Base-by-base conservation (phyloP, 1,140 invertebrate genomes). In the Lysiphlebus fabarum region DNA sequence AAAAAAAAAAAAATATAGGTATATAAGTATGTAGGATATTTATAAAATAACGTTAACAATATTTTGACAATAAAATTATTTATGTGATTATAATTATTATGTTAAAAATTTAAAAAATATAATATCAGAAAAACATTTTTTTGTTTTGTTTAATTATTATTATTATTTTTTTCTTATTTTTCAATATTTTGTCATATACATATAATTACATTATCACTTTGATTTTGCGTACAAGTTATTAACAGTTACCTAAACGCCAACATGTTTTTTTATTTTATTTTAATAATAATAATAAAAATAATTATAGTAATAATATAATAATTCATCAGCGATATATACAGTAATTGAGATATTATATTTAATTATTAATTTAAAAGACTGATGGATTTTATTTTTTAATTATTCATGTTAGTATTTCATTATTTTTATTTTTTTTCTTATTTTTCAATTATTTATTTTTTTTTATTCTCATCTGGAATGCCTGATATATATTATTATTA, bases 311-410 rank as follows among this genome's bases (percentile, higher is more conserved):
- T 26, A 26, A 26, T 26, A 26, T 68, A 59, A 65, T 70, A 68
- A 74, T 67, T 67, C 62, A 67, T 73, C 71, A 75, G 59, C 67
- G 67, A 61, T 77, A 76, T 76, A 74, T 76, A 75, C 73, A 77
- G 70, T 72, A 70, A 69, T 71, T 64, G 61, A 54, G 67, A 62
- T 70, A 67, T 67, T 68, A 71, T 64, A 65, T 58, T 11, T 41
- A 17, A 14, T 41, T 43, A 43, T 17, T 45, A n/a, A 33, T 14
- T 7, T 17, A 53, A 17, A 41, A 41, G 40, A 9, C 5, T 49
- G 26, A 49, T 49, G 47, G 34, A 26, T 51, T 38, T n/a, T 37
- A n/a, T n/a, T n/a, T n/a, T n/a, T n/a, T n/a, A n/a, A n/a, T n/a
- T n/a, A n/a, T n/a, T 54, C 5, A 7, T 4, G 40, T 11, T 41